Base-by-base conservation (phyloP, 64 coral and sea anemone genomes). In the Porites lutea region DNA sequence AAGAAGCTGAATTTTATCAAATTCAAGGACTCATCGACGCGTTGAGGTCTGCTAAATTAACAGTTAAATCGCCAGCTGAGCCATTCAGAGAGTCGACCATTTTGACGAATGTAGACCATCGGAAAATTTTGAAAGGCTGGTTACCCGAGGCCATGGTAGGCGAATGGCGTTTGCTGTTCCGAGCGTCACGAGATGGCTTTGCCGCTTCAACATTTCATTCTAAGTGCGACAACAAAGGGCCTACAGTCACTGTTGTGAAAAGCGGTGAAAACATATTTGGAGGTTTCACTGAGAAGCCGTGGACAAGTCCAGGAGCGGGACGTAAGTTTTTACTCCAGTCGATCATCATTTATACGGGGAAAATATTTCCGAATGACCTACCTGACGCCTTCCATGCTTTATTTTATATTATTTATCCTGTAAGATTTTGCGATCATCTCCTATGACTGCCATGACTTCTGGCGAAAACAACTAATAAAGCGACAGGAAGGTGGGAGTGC, bases 101-200 rank as follows among this genome's bases (percentile, higher is more conserved):
- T n/a, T 18, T 76, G 46, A 76, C 45, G 4, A 76, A 76, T 6
- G 73, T 50, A n/a, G 73, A 76, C 1, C 46, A 76, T 52, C 48
- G 47, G 7, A 18, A 48, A 18, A 15, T 76, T 8, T 76, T 76
- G 73, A 50, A 50, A 51, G 46, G 4, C 48, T 76, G 73, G 73
- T 44, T 76, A 48, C 19, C 73, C 8, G 54, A 7, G 54, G 7
- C 13, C 16, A 3, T 52, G 46, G 3, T 7, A 15, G 73, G 73
- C 6, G 16, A 76, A 51, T 76, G 73, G 73, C 46, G 73, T 50
- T 18, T 76, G 47, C 48, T 76, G 15, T 51, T 51, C 4, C 73
- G 73, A 4, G 73, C 73, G 49, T 51, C 73, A 51, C 73, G 45
- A 76, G 46, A 76, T 76, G 73, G 73, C 16, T 76, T 76, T 7